phyloP scores from a whole-genome alignment of 2,888 invertebrate species.

The Brachylomia viminalis region DNA sequence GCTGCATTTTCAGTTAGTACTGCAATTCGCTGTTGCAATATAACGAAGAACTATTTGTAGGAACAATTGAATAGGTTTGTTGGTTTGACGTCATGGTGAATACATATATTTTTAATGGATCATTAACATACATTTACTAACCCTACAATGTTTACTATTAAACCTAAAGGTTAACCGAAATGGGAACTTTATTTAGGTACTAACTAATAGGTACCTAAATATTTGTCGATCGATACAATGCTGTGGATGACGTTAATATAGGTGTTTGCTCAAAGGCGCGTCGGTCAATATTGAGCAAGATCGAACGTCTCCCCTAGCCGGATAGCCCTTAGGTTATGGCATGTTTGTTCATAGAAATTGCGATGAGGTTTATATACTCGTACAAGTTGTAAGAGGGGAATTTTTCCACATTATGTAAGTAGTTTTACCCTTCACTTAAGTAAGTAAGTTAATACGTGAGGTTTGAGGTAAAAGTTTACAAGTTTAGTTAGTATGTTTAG shows the following conservation, averaged over 20 bases:
- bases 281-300: constrained; percentile 47
- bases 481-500: constrained; percentile 9
- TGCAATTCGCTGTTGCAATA: constrained; percentile 23
- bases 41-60: constrained; percentile 2
- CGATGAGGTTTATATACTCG: constrained; percentile 13
- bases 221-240: constrained; percentile 43
- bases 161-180: constrained; percentile 45
- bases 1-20: constrained; percentile 29
- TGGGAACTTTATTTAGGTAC: constrained; percentile 30
- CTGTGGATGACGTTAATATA: constrained; percentile 53
- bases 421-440: constrained; percentile 1
- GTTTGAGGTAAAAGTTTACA: constrained; percentile 7
- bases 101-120: constrained; percentile 31
- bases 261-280: constrained; percentile 57
- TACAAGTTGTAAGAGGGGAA: neutral
- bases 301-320: constrained; percentile 22
- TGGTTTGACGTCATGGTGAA: constrained; percentile 7
- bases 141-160: constrained; percentile 25
- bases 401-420: constrained; percentile 24
- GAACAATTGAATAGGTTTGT: constrained; percentile 6
- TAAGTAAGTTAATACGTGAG: neutral
- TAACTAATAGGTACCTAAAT: constrained; percentile 28
- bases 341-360: constrained; percentile 50
- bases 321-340: constrained; percentile 12
- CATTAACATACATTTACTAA: constrained; percentile 39